Conservation (phyloP, 2,888 invertebrate species). For the Loripinus fragilis region DNA sequence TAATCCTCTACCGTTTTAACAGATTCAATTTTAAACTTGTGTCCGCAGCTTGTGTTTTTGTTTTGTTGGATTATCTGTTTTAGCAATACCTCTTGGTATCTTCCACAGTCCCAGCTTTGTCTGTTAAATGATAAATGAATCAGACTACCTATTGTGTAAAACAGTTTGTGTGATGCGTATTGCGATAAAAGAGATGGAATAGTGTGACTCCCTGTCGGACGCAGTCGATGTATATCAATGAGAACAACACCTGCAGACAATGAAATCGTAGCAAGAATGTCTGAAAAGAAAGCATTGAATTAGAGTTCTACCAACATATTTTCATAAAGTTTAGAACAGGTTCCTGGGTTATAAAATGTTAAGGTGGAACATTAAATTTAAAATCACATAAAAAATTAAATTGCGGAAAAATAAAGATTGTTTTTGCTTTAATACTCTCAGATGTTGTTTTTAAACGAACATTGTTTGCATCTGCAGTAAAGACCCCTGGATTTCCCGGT, state of each 20-base stretch:
- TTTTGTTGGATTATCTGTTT: conserved; percentile 37
- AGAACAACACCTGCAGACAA: neutral
- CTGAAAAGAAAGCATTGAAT: too few relatives aligned
- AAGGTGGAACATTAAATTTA: too few relatives aligned
- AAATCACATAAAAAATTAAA: too few relatives aligned
- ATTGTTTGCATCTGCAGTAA: too few relatives aligned
- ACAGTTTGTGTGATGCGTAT: conserved; percentile 35
- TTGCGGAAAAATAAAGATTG: too few relatives aligned
- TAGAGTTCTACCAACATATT: too few relatives aligned
- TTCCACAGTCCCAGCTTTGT: conserved; percentile 24
- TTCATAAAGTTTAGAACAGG: too few relatives aligned
- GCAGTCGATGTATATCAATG: conserved; percentile 27
- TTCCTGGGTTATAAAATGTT: too few relatives aligned
- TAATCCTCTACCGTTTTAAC: conserved; percentile 28
- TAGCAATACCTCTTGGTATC: conserved; percentile 40
- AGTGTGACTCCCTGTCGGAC: conserved; percentile 31
- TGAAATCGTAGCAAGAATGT: neutral
- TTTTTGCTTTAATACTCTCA: too few relatives aligned
- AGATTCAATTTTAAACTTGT: conserved; percentile 16
- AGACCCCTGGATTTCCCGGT: too few relatives aligned
- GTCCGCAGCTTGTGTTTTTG: conserved; percentile 34
- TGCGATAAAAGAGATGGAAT: conserved; percentile 18
- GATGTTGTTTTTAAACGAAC: too few relatives aligned
- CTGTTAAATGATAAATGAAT: conserved; percentile 28
- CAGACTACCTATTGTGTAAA: conserved; percentile 30